Evolutionary conservation across 2,113 vertebrate species (phyloP).

Genomic region (Aspiorhynchus laticeps): DNA sequence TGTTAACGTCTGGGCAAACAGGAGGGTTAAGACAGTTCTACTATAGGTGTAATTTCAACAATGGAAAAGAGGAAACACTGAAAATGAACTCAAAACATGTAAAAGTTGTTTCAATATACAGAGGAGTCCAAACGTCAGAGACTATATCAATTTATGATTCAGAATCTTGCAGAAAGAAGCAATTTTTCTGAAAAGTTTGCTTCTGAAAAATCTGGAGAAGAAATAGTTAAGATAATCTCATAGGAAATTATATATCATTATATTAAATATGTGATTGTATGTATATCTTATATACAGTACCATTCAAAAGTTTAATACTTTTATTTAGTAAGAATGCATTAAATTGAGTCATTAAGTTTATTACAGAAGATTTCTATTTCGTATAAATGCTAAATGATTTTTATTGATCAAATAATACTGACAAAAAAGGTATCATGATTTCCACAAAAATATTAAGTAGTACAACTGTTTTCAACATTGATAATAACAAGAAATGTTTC

Average conservation of each 20-base stretch:
- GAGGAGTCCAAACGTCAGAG: too few species aligned
- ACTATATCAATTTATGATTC: too few species aligned
- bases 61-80: slow-evolving; percentile 28
- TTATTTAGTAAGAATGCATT: too few species aligned
- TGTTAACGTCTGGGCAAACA: neutral
- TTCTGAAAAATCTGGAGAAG: neutral
- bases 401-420: neutral
- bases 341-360: too few species aligned
- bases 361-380: too few species aligned
- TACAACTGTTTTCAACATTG: neutral
- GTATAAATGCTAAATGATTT: neutral
- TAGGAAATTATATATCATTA: neutral
- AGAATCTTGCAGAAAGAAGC: too few species aligned
- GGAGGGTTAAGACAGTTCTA: neutral
- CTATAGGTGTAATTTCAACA: neutral
- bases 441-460: neutral
- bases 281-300: neutral
- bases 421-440: neutral
- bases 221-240: neutral
- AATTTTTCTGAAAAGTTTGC: too few species aligned
- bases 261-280: neutral
- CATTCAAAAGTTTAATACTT: too few species aligned
- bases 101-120: neutral
- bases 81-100: neutral
- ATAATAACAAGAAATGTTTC: neutral